Evolutionary conservation across 2,888 invertebrate species (phyloP), one percentile per base, ranked within the genome.

Genomic region (Thalpophila matura): DNA sequence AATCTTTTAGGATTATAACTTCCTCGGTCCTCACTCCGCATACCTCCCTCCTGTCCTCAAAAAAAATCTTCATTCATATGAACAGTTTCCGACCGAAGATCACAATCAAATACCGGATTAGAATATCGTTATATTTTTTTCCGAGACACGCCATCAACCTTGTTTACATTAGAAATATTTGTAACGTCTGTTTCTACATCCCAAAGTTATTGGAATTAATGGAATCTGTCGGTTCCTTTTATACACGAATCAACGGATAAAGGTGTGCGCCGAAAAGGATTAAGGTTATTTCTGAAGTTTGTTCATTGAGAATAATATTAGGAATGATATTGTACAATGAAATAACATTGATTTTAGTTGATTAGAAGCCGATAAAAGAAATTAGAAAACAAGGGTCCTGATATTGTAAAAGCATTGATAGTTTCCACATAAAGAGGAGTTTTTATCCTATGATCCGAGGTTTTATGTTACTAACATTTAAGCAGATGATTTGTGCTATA

Each of bases 91-190:
- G 61, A 67, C 51, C 59, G 24, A 54, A 35, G 24, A 63, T 47
- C 47, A 56, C 18, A 62, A 68, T 58, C 56, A 60, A 57, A 66
- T 63, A 65, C 72, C 76, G 69, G 73, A 76, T 79, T 54, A 72
- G 63, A 77, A 79, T 61, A 63, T 75, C 67, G 73, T 78, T 77
- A 77, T 47, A 43, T 74, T 80, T 76, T 77, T 76, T 79, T 64
- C 61, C 9, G n/a, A 6, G 60, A 33, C 53, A 49, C 68, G 43
- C 47, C 38, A 22, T 46, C 54, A 38, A 26, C 37, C 56, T 67
- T 80, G 82, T 83, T 83, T 83, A 75, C 82, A 55, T 73, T 71
- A 53, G 40, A 73, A 77, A 82, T 82, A 80, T 75, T 75, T 78
- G 69, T 75, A 69, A 50, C 73, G 54, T 61, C 68, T 57, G 51